phyloP scores from a whole-genome alignment of 2,113 vertebrate species.

The Eurystomus gularis region DNA sequence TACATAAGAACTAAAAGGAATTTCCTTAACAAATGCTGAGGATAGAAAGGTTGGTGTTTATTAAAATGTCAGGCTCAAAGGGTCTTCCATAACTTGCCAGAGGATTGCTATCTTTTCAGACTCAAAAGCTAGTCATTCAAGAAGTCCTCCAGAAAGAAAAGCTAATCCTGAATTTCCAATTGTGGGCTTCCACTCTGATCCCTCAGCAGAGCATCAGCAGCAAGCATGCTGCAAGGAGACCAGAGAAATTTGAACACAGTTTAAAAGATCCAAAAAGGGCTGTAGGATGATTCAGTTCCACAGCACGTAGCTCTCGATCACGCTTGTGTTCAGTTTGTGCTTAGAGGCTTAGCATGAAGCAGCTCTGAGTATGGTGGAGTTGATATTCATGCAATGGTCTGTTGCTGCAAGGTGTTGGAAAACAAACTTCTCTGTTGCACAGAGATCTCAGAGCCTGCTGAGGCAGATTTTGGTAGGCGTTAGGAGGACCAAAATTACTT shows the following conservation, averaged over 20 bases:
- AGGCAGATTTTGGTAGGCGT: neutral
- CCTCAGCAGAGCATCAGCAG: neutral
- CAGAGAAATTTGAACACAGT: neutral
- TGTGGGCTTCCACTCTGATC: accelerated
- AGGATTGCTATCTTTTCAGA: neutral
- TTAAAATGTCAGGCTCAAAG: conserved; percentile 7
- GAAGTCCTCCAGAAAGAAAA: neutral
- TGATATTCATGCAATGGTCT: accelerated
- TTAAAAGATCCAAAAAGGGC: neutral
- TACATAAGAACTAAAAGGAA: neutral
- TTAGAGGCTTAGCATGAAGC: neutral
- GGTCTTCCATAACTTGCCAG: neutral
- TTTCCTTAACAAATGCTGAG: conserved; percentile 37
- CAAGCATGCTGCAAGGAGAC: neutral
- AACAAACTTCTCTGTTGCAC: neutral
- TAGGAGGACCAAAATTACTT: neutral
- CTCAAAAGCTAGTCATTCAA: neutral
- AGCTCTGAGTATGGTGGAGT: accelerated
- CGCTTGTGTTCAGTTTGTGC: neutral
- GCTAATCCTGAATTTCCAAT: neutral
- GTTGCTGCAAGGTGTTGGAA: neutral
- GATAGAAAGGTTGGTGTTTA: conserved; percentile 46
- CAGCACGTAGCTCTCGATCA: neutral
- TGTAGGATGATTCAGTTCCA: neutral
- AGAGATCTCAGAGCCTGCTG: neutral